These are phyloP conservation scores for Thecophora atra DNA, from an alignment of 2,888 invertebrate genomes.

Conservation along the genomic window DNA sequence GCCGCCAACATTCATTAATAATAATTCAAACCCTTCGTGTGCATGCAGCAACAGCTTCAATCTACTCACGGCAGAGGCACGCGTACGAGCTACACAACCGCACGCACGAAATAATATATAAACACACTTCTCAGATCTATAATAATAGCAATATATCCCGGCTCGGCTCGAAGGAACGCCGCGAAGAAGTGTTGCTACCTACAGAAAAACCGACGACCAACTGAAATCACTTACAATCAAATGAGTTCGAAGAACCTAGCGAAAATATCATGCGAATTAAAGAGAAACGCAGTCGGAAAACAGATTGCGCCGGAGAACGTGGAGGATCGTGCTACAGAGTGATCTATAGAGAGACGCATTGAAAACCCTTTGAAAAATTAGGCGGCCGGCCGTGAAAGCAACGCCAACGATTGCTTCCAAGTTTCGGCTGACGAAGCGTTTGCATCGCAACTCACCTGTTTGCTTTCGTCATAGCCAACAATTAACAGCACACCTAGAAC, in stretches of 20 bases:
- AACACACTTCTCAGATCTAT: neutral
- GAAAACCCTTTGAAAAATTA: slow-evolving; percentile 15
- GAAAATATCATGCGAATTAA: slow-evolving; percentile 11
- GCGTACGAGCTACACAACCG: too few species aligned
- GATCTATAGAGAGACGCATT: neutral
- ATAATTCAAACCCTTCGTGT: slow-evolving; percentile 1
- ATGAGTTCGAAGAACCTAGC: slow-evolving; percentile 1
- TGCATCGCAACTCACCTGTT: too few species aligned
- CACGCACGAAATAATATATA: neutral
- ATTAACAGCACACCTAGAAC: too few species aligned
- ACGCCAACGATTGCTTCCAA: neutral
- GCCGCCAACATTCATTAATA: neutral
- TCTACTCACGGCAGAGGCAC: too few species aligned
- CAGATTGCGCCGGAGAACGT: neutral
- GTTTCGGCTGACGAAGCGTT: too few species aligned
- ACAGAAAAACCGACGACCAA: slow-evolving; percentile 50
- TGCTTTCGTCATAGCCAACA: too few species aligned
- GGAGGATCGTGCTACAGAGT: slow-evolving; percentile 7
- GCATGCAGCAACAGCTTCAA: neutral
- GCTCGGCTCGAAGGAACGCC: neutral
- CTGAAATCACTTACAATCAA: slow-evolving; percentile 42
- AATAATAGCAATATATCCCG: neutral
- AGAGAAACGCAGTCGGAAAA: neutral
- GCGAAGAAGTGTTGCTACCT: slow-evolving; percentile 42
- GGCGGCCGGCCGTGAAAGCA: neutral